Percentiles rank a stretch among this genome's conserved stretches.
Conservation (phyloP, 2,113 vertebrate genomes). For the Sapayoa aenigma region DNA sequence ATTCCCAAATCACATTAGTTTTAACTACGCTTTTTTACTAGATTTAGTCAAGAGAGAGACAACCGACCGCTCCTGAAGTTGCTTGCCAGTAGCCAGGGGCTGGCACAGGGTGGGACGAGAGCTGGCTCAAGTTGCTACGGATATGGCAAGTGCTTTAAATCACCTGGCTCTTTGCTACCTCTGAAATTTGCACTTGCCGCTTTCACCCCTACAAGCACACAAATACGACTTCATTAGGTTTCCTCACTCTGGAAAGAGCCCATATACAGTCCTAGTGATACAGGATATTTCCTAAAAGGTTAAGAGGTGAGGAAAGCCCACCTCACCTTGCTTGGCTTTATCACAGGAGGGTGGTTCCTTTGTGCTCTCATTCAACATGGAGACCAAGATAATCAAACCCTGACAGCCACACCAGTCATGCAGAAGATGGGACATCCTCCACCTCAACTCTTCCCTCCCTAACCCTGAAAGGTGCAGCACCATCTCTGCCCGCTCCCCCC, state of each 20-base stretch:
- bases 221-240: rapidly evolving
- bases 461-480: not conserved
- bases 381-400: not conserved
- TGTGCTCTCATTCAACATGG: not conserved
- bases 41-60: not conserved
- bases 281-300: not conserved
- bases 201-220: not conserved
- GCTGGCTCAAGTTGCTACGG: not conserved
- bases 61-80: rapidly evolving
- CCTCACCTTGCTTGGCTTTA: not conserved
- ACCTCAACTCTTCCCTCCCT: not conserved
- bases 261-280: not conserved
- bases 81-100: not conserved
- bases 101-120: not conserved
- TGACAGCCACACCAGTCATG: not conserved
- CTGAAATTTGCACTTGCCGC: not conserved
- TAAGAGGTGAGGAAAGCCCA: not conserved
- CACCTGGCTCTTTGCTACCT: rapidly evolving
- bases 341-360: not conserved
- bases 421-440: not conserved
- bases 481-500: not conserved
- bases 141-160: not conserved
- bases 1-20: not conserved
- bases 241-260: not conserved
- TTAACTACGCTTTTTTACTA: not conserved